Conservation (phyloP, 2,888 invertebrate genomes). For the Euzophera pinguis region DNA sequence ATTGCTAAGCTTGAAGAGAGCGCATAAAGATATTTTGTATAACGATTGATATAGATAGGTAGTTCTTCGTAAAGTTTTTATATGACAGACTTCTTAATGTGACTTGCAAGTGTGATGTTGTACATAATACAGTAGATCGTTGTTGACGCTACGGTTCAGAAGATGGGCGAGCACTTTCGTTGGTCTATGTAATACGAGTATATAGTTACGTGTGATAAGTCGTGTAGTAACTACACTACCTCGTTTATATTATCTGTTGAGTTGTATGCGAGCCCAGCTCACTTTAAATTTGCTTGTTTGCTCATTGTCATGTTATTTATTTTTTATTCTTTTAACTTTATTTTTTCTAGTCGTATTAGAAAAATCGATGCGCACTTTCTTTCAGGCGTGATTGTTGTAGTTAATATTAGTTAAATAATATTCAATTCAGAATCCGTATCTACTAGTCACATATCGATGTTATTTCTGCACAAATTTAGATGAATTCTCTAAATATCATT, state of each 20-base stretch:
- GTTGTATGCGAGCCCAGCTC: constrained; percentile 68
- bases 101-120: constrained; percentile 77
- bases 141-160: constrained; percentile 33
- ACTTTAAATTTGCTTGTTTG: constrained; percentile 59
- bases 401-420: constrained; percentile 37
- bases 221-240: constrained; percentile 77
- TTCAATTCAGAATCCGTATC: constrained; percentile 51
- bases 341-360: constrained; percentile 61
- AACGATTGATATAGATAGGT: constrained; percentile 67
- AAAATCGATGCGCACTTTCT: constrained; percentile 44
- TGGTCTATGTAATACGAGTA: constrained; percentile 39
- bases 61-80: constrained; percentile 71
- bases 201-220: constrained; percentile 58
- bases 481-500: constrained; percentile 36
- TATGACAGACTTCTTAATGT: constrained; percentile 72
- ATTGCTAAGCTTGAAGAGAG: constrained; percentile 63
- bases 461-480: constrained; percentile 34
- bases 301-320: constrained; percentile 51
- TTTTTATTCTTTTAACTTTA: constrained; percentile 45
- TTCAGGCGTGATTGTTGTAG: constrained; percentile 39
- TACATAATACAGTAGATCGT: constrained; percentile 54
- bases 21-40: constrained; percentile 74
- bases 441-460: constrained; percentile 63
- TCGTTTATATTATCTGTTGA: constrained; percentile 58
- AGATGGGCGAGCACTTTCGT: constrained; percentile 40